phyloP scores from a whole-genome alignment of 2,113 vertebrate species.

The Piliocolobus tephrosceles region DNA sequence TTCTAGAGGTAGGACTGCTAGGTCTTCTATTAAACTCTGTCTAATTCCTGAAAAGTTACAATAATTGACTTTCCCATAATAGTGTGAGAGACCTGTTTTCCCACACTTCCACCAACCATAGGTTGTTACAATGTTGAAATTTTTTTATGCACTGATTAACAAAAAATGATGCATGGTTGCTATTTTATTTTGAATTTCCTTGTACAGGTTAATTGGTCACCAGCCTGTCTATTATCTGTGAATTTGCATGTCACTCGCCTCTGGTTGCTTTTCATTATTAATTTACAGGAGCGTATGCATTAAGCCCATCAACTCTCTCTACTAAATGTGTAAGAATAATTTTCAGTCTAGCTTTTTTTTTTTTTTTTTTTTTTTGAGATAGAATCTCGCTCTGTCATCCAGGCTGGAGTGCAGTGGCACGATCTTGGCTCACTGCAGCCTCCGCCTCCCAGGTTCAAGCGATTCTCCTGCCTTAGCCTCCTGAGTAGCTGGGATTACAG shows the following conservation, averaged over 20 bases:
- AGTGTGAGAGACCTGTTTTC: background rate
- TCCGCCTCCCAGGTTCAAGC: too few species aligned
- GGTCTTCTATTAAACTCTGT: background rate
- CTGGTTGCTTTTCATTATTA: background rate
- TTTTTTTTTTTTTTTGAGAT: too few species aligned
- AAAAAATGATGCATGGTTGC: background rate
- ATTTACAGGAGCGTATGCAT: background rate
- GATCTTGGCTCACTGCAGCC: too few species aligned
- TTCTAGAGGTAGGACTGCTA: background rate
- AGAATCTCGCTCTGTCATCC: fast-evolving
- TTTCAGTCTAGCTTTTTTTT: background rate
- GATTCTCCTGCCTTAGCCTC: too few species aligned
- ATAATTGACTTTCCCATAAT: background rate
- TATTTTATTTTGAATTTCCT: background rate
- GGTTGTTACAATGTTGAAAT: background rate
- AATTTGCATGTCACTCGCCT: background rate
- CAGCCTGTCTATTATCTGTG: background rate
- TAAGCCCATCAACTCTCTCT: background rate
- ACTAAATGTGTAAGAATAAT: background rate
- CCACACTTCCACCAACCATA: background rate
- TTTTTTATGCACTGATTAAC: background rate
- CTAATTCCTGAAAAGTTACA: background rate
- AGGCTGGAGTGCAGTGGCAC: too few species aligned
- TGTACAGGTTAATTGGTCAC: background rate
- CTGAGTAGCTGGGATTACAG: too few species aligned